These are phyloP conservation scores for Luscinia megarhynchos DNA, from an alignment of 2,797 vertebrate species.

Conservation along the genomic window DNA sequence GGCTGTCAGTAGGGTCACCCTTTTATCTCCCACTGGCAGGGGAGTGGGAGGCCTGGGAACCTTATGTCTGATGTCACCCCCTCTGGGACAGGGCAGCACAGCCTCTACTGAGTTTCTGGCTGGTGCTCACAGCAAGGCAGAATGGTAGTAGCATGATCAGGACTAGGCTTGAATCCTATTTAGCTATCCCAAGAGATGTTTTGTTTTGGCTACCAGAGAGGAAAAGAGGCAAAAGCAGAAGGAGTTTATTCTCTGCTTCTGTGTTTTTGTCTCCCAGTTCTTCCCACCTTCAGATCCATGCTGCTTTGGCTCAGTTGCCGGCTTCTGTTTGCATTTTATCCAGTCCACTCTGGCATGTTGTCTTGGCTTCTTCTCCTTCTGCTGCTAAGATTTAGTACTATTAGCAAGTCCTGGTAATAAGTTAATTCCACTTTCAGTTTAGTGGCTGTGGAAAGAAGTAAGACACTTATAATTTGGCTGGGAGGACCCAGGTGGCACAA, in stretches of 20 bases:
- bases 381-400: background rate
- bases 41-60: background rate
- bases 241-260: background rate
- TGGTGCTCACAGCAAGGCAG: background rate
- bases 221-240: background rate
- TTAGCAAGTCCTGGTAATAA: background rate
- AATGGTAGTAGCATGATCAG: background rate
- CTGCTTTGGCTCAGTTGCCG: background rate
- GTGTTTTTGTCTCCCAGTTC: background rate
- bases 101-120: background rate
- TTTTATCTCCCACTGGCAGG: rapidly evolving
- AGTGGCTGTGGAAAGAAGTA: background rate
- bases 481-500: background rate
- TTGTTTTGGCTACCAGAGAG: background rate
- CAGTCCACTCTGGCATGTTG: background rate
- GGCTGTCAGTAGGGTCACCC: background rate
- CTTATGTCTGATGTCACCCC: rapidly evolving
- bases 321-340: background rate
- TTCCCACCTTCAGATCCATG: background rate
- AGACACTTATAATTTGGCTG: background rate
- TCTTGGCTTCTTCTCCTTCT: background rate
- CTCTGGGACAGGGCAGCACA: rapidly evolving
- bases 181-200: background rate
- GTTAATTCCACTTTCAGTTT: background rate
- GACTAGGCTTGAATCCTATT: background rate